Percentiles rank a stretch among this genome's conserved stretches.
These are phyloP conservation scores for Desmophyllum pertusum DNA, from an alignment of 92 coral and sea anemone genomes.

Conservation along the genomic window DNA sequence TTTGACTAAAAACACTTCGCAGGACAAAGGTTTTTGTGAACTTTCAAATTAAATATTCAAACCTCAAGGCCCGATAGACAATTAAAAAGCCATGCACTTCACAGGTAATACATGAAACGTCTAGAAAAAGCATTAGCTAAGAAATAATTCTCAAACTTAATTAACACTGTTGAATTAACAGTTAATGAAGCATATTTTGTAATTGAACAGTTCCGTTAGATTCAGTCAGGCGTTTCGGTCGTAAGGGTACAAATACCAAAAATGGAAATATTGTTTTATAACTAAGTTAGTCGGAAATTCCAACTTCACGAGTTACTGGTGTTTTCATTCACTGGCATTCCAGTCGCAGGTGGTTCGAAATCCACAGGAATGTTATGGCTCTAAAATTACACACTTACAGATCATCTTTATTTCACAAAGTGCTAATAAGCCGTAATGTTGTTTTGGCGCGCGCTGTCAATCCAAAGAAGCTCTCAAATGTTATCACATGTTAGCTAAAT, in stretches of 20 bases:
- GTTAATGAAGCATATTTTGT: neutral
- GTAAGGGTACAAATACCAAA: neutral
- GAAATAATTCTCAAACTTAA: constrained; percentile 5
- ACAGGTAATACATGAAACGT: neutral
- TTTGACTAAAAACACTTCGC: neutral
- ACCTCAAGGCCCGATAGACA: neutral
- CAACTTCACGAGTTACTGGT: constrained; percentile 26
- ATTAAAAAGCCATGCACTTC: neutral
- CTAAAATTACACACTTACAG: neutral
- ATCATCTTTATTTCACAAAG: neutral
- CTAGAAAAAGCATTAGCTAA: neutral
- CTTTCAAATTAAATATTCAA: constrained; percentile 21
- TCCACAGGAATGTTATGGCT: neutral
- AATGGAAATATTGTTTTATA: neutral
- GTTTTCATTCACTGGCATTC: neutral
- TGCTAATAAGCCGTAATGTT: constrained; percentile 5
- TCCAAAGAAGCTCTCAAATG: neutral
- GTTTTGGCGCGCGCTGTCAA: constrained; percentile 16
- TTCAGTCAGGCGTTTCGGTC: neutral
- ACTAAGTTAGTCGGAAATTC: neutral
- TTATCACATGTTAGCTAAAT: neutral
- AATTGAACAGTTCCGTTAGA: neutral
- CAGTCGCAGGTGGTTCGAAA: constrained; percentile 8
- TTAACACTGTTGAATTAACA: constrained; percentile 4
- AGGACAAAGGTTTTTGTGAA: constrained; percentile 38